Conservation (phyloP, 2,888 invertebrate species). For the Adineta ricciae region DNA sequence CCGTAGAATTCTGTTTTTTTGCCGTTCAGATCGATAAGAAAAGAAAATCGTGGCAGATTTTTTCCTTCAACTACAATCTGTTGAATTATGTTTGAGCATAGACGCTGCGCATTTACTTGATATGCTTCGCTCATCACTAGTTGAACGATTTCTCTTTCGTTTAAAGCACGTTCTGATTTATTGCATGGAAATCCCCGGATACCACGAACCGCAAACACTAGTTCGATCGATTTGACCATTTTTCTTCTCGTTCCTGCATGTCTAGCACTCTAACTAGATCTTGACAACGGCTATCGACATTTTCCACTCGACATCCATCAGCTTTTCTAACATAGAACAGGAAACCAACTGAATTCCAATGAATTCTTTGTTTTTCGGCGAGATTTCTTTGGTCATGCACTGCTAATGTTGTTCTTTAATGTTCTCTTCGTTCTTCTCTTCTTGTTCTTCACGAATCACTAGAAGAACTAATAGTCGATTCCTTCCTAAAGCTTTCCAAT, state of each 20-base stretch:
- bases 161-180: background rate
- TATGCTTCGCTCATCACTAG: background rate
- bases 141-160: background rate
- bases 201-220: background rate
- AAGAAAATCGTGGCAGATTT: background rate
- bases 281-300: background rate
- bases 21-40: background rate
- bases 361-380: background rate
- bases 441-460: background rate
- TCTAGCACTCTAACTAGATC: background rate
- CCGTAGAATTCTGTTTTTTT: background rate
- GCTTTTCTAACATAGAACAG: background rate
- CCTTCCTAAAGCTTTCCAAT: background rate
- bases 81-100: background rate
- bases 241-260: background rate
- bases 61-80: background rate
- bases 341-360: background rate
- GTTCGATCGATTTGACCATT: background rate
- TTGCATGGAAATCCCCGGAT: background rate
- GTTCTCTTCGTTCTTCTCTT: background rate
- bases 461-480: background rate
- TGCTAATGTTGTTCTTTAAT: background rate
- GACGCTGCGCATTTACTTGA: background rate
- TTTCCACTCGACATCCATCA: background rate
- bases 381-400: background rate